Conservation (phyloP, 2,888 invertebrate species). For the Eubasilissa splendida region DNA sequence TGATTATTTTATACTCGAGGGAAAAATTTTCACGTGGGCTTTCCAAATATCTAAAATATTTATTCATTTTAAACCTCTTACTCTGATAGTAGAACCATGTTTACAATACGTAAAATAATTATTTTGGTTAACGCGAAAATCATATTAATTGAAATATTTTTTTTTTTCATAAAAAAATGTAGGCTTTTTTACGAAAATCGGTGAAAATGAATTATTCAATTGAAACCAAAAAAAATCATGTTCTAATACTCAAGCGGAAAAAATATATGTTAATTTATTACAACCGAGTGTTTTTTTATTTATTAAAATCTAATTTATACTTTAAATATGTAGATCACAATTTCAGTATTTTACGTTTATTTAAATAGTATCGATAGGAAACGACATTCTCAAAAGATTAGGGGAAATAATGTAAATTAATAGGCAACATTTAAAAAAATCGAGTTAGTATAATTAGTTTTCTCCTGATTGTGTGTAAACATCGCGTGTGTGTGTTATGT, state of each 20-base stretch:
- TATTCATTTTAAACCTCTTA: no score
- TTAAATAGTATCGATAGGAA: conserved; percentile 16
- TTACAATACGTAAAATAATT: no score
- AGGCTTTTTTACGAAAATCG: neutral
- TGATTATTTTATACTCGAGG: conserved; percentile 4
- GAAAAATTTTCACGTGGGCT: neutral
- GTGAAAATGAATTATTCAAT: neutral
- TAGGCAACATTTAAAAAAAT: no score
- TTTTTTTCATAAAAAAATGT: neutral
- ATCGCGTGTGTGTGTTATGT: no score
- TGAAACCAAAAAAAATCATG: neutral
- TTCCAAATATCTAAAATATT: neutral
- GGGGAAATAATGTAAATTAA: no score
- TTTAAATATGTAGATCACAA: conserved; percentile 34
- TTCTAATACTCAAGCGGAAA: neutral
- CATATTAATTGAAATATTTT: no score
- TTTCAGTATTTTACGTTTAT: conserved; percentile 33
- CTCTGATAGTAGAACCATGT: no score
- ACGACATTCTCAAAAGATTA: neutral
- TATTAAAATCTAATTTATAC: conserved; percentile 15
- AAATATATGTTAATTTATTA: conserved; percentile 9
- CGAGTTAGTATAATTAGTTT: no score
- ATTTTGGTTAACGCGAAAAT: no score
- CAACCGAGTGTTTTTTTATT: conserved; percentile 20
- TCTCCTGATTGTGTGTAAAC: no score